Base-by-base conservation (phyloP, 2,888 invertebrate genomes). In the Dicranocentrus wangi region DNA sequence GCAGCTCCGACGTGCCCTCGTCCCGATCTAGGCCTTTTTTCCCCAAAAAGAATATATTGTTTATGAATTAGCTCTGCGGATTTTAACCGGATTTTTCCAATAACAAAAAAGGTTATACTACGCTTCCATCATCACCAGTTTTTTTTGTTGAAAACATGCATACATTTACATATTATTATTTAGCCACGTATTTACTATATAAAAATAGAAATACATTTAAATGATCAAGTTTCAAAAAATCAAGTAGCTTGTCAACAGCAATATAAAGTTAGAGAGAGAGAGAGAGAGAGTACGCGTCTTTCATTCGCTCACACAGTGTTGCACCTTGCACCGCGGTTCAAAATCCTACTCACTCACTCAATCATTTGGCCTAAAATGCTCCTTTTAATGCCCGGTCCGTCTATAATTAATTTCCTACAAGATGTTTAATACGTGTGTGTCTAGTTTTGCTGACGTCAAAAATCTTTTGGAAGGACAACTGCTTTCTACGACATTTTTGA, bases 11-110 rank as follows among this genome's bases (percentile, higher is more conserved):
- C 2, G 58, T 42, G 1, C 69, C 80, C 28, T 80, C 80, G 39
- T 77, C 82, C 15, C 77, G 71, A 66, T 82, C 77, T 53, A 82
- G 7, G 19, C 81, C 81, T 53, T 71, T 53, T 15, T 42, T 43
- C 13, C 17, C 10, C 32, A 63, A 19, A 63, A 27, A 61, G n/a
- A 13, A n/a, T n/a, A n/a, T n/a, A n/a, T n/a, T n/a, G n/a, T n/a
- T n/a, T n/a, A n/a, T n/a, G n/a, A n/a, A n/a, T n/a, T n/a, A n/a
- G n/a, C n/a, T n/a, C n/a, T n/a, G n/a, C n/a, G n/a, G n/a, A n/a
- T n/a, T n/a, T n/a, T n/a, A n/a, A n/a, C n/a, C n/a, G n/a, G n/a
- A n/a, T n/a, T n/a, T n/a, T n/a, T n/a, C n/a, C n/a, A n/a, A n/a
- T n/a, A n/a, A n/a, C n/a, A n/a, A n/a, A n/a, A n/a, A n/a, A n/a